Evolutionary conservation across 2,888 invertebrate genomes (phyloP), one percentile per base, ranked within the genome.

Genomic region (Xylocampa areola): DNA sequence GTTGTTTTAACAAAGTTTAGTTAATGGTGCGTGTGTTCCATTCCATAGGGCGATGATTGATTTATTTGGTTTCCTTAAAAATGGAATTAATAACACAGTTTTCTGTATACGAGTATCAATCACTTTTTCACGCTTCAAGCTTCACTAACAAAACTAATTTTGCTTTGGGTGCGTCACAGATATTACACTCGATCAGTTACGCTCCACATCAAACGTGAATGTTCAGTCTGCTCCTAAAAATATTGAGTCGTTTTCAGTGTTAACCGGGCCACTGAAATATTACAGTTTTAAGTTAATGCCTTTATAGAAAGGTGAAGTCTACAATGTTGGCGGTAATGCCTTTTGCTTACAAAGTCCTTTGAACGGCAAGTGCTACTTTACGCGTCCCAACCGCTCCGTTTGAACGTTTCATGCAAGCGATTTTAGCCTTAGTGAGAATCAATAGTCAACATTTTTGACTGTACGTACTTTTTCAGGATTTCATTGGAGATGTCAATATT

Each of bases 51-150:
- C n/a, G n/a, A 13, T 14, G n/a, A 23, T 25, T 10, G 7, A 37
- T 49, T 53, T 19, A 43, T 53, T 41, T n/a, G 3, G 19, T 23
- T 37, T 7, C 6, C 6, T n/a, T 4, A n/a, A 32, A 40, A 49
- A 62, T 23, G 14, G 23, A 48, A 32, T 45, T 36, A 29, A 7
- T 32, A 29, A 35, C 10, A 36, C 32, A 39, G 33, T 51, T 44
- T 32, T 30, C 27, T 29, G 10, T n/a, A 2, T 19, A 25, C 19
- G 35, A 65, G 71, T 68, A 68, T 36, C 67, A 67, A 61, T 43
- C 33, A 50, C 57, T 41, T 68, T 57, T 71, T 64, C 54, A 75
- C 68, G 73, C 67, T 75, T 79, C 70, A 73, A 37, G 73, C 61
- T 63, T 43, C 59, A 63, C 58, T 53, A 59, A 44, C 32, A 41